Base-by-base conservation (phyloP, 2,113 vertebrate species). In the Emydura subglobosa region DNA sequence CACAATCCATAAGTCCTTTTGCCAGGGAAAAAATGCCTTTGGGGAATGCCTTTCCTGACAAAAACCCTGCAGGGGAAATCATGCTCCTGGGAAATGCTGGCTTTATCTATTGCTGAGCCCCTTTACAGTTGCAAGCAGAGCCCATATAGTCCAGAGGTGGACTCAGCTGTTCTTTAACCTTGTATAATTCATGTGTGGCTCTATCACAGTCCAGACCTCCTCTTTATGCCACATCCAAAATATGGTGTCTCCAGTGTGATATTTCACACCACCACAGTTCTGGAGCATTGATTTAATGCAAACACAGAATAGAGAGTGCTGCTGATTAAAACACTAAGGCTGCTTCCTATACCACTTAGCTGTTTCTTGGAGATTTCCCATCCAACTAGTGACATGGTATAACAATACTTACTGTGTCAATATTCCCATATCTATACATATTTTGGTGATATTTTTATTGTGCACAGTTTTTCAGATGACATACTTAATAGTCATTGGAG, bases 1-100 rank as follows among this genome's bases (percentile, higher is more conserved):
- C 17, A 44, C 54, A 31, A 49, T 24, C 51, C 1, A 22, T 54
- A 42, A 22, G 50, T 55, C 24, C 55, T 24, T 82, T 83, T 51
- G 1, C 16, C 93, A 92, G 54, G 25, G 25, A 83, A 76, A 87
- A 76, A 31, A 50, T 11, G 7, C 54, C 31, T 82, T 85, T 50
- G 12, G 27, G n/a, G 39, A 92, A 34, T 39, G 12, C 4, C 85
- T 93, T 51, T 29, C 44, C 5, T 92, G 27, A 89, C 31, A 95
- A 93, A 65, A 78, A 79, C 61, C 7, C 61, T 44, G 29, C 68
- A 92, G 53, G 42, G 13, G 89, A 83, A 84, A 65, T 94, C 68
- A 50, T 76, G 25, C 19, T 74, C 3, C 5, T 87, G 34, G 24
- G 79, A 95, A 76, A 79, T 1, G 29, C 4, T 76, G 61, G 24